Base-by-base conservation (phyloP, 1,140 invertebrate genomes). In the Cherax quadricarinatus region DNA sequence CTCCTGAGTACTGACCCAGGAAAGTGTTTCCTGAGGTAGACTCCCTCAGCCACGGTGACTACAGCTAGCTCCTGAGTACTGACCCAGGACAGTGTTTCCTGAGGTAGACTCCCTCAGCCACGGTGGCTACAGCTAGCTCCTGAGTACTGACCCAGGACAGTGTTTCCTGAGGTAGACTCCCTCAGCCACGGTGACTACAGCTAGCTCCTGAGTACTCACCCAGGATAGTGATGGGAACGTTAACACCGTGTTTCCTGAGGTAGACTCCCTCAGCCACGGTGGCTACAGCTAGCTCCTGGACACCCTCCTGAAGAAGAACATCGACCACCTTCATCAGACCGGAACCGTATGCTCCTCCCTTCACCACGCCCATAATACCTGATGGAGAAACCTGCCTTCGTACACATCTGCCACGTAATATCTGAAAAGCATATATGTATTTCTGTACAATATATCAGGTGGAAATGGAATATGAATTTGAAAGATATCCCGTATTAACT, bases 281-380 rank as follows among this genome's bases (percentile, higher is more conserved):
- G 85, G 92, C 92, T 18, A 93, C 92, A 7, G 88, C 49, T n/a
- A 93, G 84, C 73, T 93, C 92, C 85, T 83, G 51, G 18, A 91
- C 92, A 7, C 92, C 92, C 78, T 90, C 80, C 88, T 93, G 86
- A 21, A 93, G 62, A 51, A 88, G 86, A n/a, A 88, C 89, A 7
- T 78, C 85, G 62, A 89, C 92, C 89, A 93, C 92, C 10, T 85
- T 84, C 86, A 93, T n/a, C n/a, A 93, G 30, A 2, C 89, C 92
- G 6, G 80, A 88, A 24, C 92, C 92, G 70, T 91, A 93, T 24
- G 92, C 88, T 24, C 84, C 75, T 3, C 92, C 92, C 92, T 93
- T 93, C 66, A 93, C 92, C 62, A 93, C 92, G 12, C 89, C 92
- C 89, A 93, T 93, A 49, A 93, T 91, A 6, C 88, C 92, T 93